Evolutionary conservation across 1,140 invertebrate species (phyloP).

Genomic region (Philopotamus ludificatus): DNA sequence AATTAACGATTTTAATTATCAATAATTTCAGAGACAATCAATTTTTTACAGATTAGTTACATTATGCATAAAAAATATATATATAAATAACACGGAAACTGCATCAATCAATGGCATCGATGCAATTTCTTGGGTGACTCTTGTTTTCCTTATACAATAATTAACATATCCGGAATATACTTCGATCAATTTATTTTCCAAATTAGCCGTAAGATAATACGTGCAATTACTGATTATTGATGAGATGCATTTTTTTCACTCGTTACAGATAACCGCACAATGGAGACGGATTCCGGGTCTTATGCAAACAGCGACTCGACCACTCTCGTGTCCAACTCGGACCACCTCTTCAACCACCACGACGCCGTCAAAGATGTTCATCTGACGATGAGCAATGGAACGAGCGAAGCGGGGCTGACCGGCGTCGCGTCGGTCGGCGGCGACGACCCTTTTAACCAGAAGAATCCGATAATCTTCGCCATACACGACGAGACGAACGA

Average conservation of each 20-base stretch:
- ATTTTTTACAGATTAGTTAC: no score
- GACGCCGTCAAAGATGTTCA: conserved; percentile 15
- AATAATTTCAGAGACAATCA: no score
- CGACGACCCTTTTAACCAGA: conserved; percentile 30
- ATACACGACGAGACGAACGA: conserved; percentile 36
- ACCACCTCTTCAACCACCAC: conserved; percentile 18
- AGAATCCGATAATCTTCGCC: conserved; percentile 22
- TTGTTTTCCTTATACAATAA: no score
- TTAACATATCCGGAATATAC: background rate
- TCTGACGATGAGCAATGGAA: conserved; percentile 13
- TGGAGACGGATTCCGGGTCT: conserved; percentile 35
- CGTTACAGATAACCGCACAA: conserved; percentile 12
- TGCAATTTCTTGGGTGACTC: no score
- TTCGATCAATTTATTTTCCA: background rate
- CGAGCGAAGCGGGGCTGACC: background rate
- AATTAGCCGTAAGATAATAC: background rate
- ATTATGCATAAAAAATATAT: no score
- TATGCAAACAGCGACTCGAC: conserved; percentile 30
- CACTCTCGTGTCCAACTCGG: conserved; percentile 10
- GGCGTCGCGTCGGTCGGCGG: conserved; percentile 24
- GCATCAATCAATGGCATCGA: no score
- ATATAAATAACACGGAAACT: no score
- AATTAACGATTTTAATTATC: no score
- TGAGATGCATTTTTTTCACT: background rate
- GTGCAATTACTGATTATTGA: no score